Evolutionary conservation across 2,888 invertebrate genomes (phyloP).

Genomic region (Drosophila affinis): DNA sequence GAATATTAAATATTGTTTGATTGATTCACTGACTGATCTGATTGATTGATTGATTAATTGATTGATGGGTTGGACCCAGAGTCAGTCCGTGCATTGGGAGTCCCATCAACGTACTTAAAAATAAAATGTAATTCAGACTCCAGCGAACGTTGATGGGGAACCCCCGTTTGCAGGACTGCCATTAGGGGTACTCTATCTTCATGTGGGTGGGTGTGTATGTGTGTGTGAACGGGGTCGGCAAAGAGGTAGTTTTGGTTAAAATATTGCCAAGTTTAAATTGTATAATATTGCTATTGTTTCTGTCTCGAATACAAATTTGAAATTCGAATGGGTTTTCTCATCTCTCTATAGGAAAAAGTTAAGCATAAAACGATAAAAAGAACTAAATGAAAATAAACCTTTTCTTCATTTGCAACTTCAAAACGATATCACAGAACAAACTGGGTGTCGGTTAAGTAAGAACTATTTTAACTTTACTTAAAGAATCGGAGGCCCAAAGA

Average conservation of each 20-base stretch:
- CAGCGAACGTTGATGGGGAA: constrained; percentile 71
- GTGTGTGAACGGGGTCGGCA: not conserved
- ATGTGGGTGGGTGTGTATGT: constrained; percentile 2
- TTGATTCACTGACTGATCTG: constrained; percentile 40
- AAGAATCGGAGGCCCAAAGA: constrained; percentile 1
- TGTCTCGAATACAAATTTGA: constrained; percentile 30
- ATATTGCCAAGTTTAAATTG: constrained; percentile 34
- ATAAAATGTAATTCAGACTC: constrained; percentile 84
- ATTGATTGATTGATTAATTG: constrained; percentile 28
- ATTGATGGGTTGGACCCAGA: constrained; percentile 7
- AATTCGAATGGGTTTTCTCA: constrained; percentile 34
- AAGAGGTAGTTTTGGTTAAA: constrained; percentile 38
- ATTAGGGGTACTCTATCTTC: constrained; percentile 4
- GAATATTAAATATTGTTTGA: constrained; percentile 32
- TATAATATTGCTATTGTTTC: constrained; percentile 33
- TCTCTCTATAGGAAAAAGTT: constrained; percentile 3
- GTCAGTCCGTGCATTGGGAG: not conserved
- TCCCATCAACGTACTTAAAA: constrained; percentile 79
- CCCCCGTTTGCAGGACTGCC: not conserved
- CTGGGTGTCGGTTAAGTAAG: constrained; percentile 55
- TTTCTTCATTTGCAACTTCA: constrained; percentile 57
- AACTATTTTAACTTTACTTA: constrained; percentile 35
- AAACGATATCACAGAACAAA: constrained; percentile 81
- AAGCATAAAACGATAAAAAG: constrained; percentile 23
- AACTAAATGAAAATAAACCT: constrained; percentile 48